Base-by-base conservation (phyloP, 53 echinoderm and acorn worm species). In the Crossaster papposus region DNA sequence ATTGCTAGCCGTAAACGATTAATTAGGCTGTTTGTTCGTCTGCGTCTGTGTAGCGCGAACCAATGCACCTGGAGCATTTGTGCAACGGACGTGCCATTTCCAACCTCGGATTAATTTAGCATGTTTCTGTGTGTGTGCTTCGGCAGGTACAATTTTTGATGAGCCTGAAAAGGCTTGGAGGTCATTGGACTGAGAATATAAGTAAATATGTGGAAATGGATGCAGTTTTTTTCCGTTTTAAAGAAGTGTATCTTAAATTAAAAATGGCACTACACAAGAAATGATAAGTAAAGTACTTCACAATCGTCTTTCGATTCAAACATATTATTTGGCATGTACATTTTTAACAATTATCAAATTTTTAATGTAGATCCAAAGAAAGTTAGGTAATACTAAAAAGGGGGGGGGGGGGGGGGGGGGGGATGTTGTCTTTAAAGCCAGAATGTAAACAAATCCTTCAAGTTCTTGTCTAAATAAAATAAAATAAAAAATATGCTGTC, bases 1-100 rank as follows among this genome's bases (percentile, higher is more conserved):
- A 82, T 82, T 82, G 82, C 82, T 35, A 36, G 36, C 54, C 37
- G 38, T 38, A 78, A 44, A 82, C 82, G 82, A 82, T 82, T 82
- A 82, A 82, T 82, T 82, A 82, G 70, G 37, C 35, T 22, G 82
- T 12, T 33, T 65, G 82, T 82, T 80, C 26, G 68, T 64, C 17
- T 1, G 68, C 82, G 33, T n/a, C 10, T 50, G 65, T 18, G 24
- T 34, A 30, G 65, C 29, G 33, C 35, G 13, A 35, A 20, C 70
- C 24, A 12, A 12, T 28, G 68, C 65, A 82, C 65, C 82, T 23
- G 81, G 10, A 82, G 82, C 70, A 37, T 22, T 24, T 38, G 65
- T 26, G 35, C 65, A 35, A 63, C 12, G 65, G 65, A 82, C 82
- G 82, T 82, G 82, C 65, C 37, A 37, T n/a, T 82, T 26, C 36